Conservation (phyloP, 2,888 invertebrate genomes). For the Automeris io region DNA sequence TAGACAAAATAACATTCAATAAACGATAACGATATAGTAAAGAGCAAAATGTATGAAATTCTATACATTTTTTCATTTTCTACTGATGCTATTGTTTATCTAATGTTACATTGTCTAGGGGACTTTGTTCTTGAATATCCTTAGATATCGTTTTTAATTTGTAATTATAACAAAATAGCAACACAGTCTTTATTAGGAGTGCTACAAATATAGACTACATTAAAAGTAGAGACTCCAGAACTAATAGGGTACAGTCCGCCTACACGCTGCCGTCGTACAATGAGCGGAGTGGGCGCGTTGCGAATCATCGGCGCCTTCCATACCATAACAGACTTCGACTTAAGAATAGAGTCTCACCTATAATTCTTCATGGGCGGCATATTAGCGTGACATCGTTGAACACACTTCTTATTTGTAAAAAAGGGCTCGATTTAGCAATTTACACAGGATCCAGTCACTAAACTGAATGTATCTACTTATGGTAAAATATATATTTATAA, state of each 20-base stretch:
- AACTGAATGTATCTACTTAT: no score
- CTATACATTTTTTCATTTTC: no score
- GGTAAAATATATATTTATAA: no score
- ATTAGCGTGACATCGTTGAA: slow-evolving; percentile 25
- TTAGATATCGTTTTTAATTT: no score
- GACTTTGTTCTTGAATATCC: no score
- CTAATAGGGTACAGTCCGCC: slow-evolving; percentile 29
- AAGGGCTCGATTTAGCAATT: slow-evolving; percentile 3
- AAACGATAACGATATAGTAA: no score
- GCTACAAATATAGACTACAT: background rate
- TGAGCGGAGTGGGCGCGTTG: slow-evolving; percentile 38
- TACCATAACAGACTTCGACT: slow-evolving; percentile 34
- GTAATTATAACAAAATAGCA: background rate
- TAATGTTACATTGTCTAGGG: no score
- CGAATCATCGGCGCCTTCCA: slow-evolving; percentile 46
- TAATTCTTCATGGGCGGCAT: slow-evolving; percentile 18
- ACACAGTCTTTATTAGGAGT: slow-evolving; percentile 1
- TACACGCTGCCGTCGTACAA: slow-evolving; percentile 31
- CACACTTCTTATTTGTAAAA: background rate
- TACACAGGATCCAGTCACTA: background rate
- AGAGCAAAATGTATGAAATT: no score
- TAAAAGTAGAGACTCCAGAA: slow-evolving; percentile 22
- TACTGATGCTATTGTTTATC: no score
- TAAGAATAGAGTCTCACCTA: slow-evolving; percentile 26
- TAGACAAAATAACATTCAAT: no score